Evolutionary conservation across 2,797 vertebrate species (phyloP), one percentile per base, ranked within the genome.

Genomic region (Chaunax sp.): DNA sequence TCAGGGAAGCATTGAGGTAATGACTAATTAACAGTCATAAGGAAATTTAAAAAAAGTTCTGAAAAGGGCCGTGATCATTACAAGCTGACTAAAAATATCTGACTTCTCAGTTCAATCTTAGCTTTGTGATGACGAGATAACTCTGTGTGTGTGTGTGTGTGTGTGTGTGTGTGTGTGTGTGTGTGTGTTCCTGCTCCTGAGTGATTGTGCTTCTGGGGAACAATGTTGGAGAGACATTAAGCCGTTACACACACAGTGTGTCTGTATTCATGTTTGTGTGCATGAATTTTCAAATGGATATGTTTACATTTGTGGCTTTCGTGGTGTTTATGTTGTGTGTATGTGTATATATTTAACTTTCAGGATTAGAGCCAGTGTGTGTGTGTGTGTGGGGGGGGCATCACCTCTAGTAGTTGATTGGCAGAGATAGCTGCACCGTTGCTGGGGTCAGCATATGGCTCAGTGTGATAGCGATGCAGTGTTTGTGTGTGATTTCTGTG

Each of bases 391-490:
- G 58, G 25, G 50, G 65, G 46, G 28, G 51, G 37, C 90, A 93
- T 93, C 77, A 82, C 94, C 90, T 89, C 81, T 89, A 94, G 94
- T 94, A 93, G 93, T 95, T 97, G 96, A 97, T 97, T 96, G 95
- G 94, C 94, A 93, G 93, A 91, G 95, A 96, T 97, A 96, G 93
- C 94, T 93, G 93, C 86, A 91, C 92, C 94, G 94, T 94, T 94
- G 93, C 94, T 94, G 92, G 94, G 94, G 94, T 97, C 97, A 97
- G 95, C 96, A 98, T 98, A 97, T 98, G 97, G 96, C 95, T 92
- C 93, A 91, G 93, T 91, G 94, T 95, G 97, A 98, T 98, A 97
- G 93, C 82, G 69, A 93, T 79, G 73, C 69, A 72, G 75, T 77
- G 93, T 85, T 18, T 78, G 77, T 86, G 77, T 60, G 78, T 74